Conservation (phyloP, 2,888 invertebrate genomes). For the Diaperis boleti region DNA sequence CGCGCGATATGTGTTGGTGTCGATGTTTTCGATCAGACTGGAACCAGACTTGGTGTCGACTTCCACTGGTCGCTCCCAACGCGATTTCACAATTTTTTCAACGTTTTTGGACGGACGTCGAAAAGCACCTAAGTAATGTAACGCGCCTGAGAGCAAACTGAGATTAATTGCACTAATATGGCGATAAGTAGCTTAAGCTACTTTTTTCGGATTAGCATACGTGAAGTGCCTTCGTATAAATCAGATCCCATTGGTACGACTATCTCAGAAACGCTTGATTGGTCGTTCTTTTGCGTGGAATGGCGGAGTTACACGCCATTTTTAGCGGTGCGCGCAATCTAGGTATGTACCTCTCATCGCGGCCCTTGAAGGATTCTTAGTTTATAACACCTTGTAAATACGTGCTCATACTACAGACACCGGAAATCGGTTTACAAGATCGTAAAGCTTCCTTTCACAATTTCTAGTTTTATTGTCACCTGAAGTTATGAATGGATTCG, state of each 20-base stretch:
- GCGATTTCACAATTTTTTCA: slow-evolving; percentile 49
- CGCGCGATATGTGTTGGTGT: slow-evolving; percentile 47
- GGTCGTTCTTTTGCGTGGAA: slow-evolving; percentile 47
- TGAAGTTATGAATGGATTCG: slow-evolving; percentile 15
- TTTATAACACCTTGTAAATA: slow-evolving; percentile 22
- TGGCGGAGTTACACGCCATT: slow-evolving; percentile 55
- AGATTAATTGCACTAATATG: slow-evolving; percentile 45
- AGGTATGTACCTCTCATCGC: not conserved
- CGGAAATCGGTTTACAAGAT: slow-evolving; percentile 18
- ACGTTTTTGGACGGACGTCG: slow-evolving; percentile 31
- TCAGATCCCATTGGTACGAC: slow-evolving; percentile 52
- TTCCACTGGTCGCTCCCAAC: slow-evolving; percentile 52
- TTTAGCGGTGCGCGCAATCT: slow-evolving; percentile 29
- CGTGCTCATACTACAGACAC: slow-evolving; percentile 7
- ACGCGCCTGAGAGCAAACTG: slow-evolving; percentile 19
- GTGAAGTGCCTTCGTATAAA: slow-evolving; percentile 51
- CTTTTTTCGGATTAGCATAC: slow-evolving; percentile 54
- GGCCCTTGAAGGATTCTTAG: slow-evolving; percentile 6
- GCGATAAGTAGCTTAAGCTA: slow-evolving; percentile 53
- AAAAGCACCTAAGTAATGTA: no score
- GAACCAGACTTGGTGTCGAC: slow-evolving; percentile 58
- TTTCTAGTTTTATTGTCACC: slow-evolving; percentile 26
- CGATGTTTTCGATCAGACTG: slow-evolving; percentile 54
- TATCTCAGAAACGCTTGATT: slow-evolving; percentile 49
- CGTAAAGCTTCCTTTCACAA: slow-evolving; percentile 9